phyloP scores from a whole-genome alignment of 2,888 invertebrate genomes.

The Thalpophila matura region DNA sequence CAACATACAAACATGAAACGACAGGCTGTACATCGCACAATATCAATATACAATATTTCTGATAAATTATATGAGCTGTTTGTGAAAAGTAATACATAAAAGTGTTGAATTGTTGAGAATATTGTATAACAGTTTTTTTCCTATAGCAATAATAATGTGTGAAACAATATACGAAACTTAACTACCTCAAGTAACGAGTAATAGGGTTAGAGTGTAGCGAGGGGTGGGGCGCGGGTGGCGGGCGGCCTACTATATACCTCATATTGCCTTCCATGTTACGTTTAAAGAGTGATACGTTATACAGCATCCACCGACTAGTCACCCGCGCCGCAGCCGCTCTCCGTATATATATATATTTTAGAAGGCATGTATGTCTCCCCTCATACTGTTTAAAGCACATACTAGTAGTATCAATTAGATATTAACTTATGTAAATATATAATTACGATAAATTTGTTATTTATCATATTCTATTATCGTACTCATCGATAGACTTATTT shows the following conservation, averaged over 20 bases:
- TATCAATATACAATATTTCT: constrained; percentile 60
- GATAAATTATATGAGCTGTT: constrained; percentile 72
- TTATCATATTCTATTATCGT: constrained; percentile 88
- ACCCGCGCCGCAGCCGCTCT: constrained; percentile 45
- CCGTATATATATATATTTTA: constrained; percentile 76
- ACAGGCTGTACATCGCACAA: constrained; percentile 34
- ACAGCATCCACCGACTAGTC: constrained; percentile 40
- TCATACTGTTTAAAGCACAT: constrained; percentile 84
- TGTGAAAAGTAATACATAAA: constrained; percentile 71
- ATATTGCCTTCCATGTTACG: constrained; percentile 80
- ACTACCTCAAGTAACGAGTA: constrained; percentile 89
- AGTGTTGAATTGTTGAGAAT: constrained; percentile 83
- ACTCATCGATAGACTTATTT: constrained; percentile 87
- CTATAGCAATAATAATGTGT: constrained; percentile 86
- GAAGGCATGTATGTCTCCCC: constrained; percentile 81
- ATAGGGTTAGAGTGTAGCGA: constrained; percentile 79
- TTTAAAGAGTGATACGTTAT: constrained; percentile 66
- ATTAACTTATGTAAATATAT: constrained; percentile 86
- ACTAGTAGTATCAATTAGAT: constrained; percentile 83
- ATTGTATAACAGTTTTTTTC: constrained; percentile 83
- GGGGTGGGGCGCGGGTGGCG: constrained; percentile 60
- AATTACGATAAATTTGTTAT: constrained; percentile 87
- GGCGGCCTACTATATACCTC: constrained; percentile 71
- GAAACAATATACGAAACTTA: constrained; percentile 84
- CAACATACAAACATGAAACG: constrained; percentile 48